Evolutionary conservation across 2,797 vertebrate genomes (phyloP), one percentile per base, ranked within the genome.

Genomic region (Simalia tracyae): DNA sequence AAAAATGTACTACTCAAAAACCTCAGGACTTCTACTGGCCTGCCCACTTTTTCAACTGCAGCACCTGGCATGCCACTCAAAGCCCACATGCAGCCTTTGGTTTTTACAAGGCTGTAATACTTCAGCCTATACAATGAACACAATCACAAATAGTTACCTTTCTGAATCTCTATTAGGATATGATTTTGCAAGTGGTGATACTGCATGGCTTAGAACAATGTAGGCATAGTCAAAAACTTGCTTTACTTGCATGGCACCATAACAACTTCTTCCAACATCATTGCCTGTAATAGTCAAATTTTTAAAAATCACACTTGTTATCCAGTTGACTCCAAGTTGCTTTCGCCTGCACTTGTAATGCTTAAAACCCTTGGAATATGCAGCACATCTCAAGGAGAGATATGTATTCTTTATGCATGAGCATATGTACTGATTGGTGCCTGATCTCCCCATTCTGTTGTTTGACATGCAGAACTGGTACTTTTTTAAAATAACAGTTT

Each of bases 181-280:
- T 2, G 99, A 99, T 94, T 98, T 98, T 63, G 99, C 99, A 1
- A 99, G 98, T 0, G 99, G 99, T 0, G 98, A 99, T 92, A 99
- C 98, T 0, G 99, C 99, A 3, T 99, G 99, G 95, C 98, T 98
- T 95, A 99, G 98, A 91, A 99, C 98, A 76, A 98, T 99, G 98
- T 99, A 99, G 93, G 99, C 99, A 15, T 99, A 99, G 97, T 99
- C 99, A 88, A 99, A 99, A 96, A 99, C 99, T 97, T 99, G 98
- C 95, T 99, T 99, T 96, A 99, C 99, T 94, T 99, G 98, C 98
- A 99, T 98, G 97, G 99, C 99, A 93, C 99, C 99, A 0, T 99
- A 99, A 63, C 99, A 99, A 94, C 99, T 99, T 96, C 99, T 98
- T 95, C 99, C 99, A 86, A 99, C 99, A 8, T 99, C 99, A 46